phyloP scores from a whole-genome alignment of 1,140 invertebrate species.

The Papilio machaon region DNA sequence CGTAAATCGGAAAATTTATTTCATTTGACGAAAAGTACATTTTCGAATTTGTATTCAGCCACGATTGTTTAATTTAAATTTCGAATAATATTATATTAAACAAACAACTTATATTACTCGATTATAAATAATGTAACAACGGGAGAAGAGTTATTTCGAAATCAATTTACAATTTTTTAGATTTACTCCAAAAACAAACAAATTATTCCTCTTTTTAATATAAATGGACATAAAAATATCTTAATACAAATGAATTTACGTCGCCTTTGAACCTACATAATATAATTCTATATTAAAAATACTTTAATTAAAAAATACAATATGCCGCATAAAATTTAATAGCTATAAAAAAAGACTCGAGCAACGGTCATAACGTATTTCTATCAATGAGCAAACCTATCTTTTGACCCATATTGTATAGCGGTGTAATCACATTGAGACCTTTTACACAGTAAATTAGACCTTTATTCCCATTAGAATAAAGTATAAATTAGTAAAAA shows the following conservation, averaged over 20 bases:
- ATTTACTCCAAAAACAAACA: too few species aligned
- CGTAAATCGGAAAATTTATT: neutral
- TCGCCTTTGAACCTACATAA: neutral
- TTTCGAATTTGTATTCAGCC: neutral
- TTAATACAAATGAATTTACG: neutral
- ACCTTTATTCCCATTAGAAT: neutral
- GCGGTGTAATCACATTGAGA: neutral
- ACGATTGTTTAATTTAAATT: neutral
- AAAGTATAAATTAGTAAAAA: constrained; percentile 12
- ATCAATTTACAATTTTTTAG: too few species aligned
- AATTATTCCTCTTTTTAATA: too few species aligned
- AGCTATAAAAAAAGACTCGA: constrained; percentile 40
- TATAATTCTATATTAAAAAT: neutral
- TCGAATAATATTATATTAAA: neutral
- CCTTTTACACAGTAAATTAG: neutral
- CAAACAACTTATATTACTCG: neutral
- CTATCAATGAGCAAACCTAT: constrained; percentile 43
- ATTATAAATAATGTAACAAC: too few species aligned
- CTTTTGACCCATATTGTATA: constrained; percentile 40
- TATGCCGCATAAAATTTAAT: neutral
- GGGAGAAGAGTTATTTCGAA: too few species aligned
- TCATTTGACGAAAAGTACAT: neutral
- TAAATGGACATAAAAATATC: too few species aligned
- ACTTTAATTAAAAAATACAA: constrained; percentile 10
- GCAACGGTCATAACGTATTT: constrained; percentile 75